phyloP scores from a whole-genome alignment of 2,797 vertebrate species.

The Aeoliscus strigatus region DNA sequence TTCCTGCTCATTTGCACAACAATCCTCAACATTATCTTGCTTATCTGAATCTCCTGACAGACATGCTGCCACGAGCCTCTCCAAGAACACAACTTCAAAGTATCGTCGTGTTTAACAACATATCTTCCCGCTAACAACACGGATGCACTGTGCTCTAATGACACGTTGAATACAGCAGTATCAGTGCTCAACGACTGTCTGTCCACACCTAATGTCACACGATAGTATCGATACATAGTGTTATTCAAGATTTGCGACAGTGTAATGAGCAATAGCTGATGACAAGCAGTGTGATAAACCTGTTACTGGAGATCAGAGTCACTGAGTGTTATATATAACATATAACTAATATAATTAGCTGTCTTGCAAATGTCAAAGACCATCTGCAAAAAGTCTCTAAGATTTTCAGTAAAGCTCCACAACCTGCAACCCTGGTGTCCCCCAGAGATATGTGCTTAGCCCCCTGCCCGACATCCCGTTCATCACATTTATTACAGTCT shows the following conservation, averaged over 20 bases:
- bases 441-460: no score
- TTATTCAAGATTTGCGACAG: slow-evolving; percentile 15
- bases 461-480: no score
- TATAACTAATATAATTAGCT: no score
- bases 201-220: neutral
- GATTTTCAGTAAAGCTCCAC: no score
- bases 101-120: slow-evolving; percentile 25
- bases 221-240: slow-evolving; percentile 6
- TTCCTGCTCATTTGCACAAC: slow-evolving; percentile 63
- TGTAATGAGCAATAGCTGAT: slow-evolving; percentile 9
- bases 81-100: slow-evolving; percentile 42
- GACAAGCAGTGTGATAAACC: slow-evolving; percentile 2
- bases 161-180: neutral
- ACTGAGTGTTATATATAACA: no score
- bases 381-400: no score
- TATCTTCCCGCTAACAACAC: no score
- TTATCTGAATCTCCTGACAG: slow-evolving; percentile 47
- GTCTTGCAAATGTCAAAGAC: no score
- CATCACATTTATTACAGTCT: no score
- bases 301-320: neutral
- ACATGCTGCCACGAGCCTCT: slow-evolving; percentile 33
- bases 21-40: slow-evolving; percentile 60
- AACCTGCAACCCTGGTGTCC: no score
- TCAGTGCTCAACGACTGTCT: slow-evolving; percentile 10
- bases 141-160: slow-evolving; percentile 5